Evolutionary conservation across 2,888 invertebrate species (phyloP), one percentile per base, ranked within the genome.

Genomic region (Fabriciana adippe): DNA sequence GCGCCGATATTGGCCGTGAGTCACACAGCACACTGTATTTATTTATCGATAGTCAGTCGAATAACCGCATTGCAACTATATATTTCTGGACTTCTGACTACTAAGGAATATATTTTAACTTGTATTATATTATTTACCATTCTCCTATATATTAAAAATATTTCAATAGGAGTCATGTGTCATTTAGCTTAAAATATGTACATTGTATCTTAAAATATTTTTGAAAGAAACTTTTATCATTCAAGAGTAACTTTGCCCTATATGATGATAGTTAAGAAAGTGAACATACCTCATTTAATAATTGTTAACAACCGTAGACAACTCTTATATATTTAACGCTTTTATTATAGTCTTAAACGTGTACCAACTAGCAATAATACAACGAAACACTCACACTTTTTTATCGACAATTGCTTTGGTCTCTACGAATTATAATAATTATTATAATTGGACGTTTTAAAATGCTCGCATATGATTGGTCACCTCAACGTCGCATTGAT

Each of bases 1-100:
- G 74, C 78, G 75, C 78, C 81, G 83, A 84, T 83, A 86, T 74
- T 71, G 75, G 72, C 77, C 72, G 77, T 87, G 87, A 85, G 73
- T 88, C 87, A 87, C 69, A 11, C 35, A 3, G 35, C 11, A 41
- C 26, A 56, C 67, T 61, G 69, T 81, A 80, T 82, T 80, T 81
- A 78, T 81, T 80, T 75, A 72, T 48, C 70, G 59, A 72, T 72
- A 72, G 54, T 70, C 57, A 68, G 66, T 66, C 66, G 60, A 70
- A 72, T 63, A 69, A 66, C 71, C 69, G 75, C 74, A 65, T 72
- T 65, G 74, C 71, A 73, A 73, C 74, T 41, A 55, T 55, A 69
- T 60, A 50, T 68, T 26, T 26, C 26, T 63, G 57, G 31, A 59
- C 31, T 16, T 53, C 16, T 35, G 61, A 35, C 61, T 61, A 59